Conservation (phyloP, 1,140 invertebrate species). For the Bilobella aurantiaca region DNA sequence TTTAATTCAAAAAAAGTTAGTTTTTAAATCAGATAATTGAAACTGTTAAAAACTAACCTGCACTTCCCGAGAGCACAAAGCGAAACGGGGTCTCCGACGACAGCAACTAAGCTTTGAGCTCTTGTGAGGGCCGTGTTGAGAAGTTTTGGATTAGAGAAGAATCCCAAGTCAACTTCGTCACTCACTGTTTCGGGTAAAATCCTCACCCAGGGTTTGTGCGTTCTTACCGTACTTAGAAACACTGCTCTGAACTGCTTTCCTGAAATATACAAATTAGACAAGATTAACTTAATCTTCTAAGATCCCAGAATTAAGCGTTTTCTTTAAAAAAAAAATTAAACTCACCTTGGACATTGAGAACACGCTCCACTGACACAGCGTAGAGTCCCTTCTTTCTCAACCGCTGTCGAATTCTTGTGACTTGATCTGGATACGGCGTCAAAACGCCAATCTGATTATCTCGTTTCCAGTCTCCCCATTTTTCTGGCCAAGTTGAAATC, state of each 20-base stretch:
- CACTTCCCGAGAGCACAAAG: conserved; percentile 72
- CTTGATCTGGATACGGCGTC: conserved; percentile 75
- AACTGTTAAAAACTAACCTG: conserved; percentile 44
- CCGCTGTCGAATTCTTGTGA: conserved; percentile 61
- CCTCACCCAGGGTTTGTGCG: conserved; percentile 56
- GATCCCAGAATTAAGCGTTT: background rate
- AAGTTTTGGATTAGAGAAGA: conserved; percentile 71
- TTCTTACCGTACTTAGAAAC: conserved; percentile 72
- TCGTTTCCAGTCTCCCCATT: conserved; percentile 42
- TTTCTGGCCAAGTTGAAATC: conserved; percentile 44
- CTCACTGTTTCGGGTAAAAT: conserved; percentile 39
- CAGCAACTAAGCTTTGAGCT: conserved; percentile 73
- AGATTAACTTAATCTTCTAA: background rate
- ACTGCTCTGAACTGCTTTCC: conserved; percentile 76
- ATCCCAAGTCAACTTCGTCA: conserved; percentile 67
- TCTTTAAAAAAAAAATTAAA: conserved; percentile 1
- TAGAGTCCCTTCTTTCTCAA: conserved; percentile 60
- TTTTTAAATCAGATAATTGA: too few species aligned
- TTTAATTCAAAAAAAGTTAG: too few species aligned
- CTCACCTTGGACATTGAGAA: conserved; percentile 71
- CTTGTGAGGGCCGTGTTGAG: conserved; percentile 78
- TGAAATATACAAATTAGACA: conserved; percentile 34
- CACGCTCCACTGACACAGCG: conserved; percentile 71
- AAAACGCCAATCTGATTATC: conserved; percentile 41
- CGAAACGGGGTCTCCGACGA: conserved; percentile 77